Percentiles rank a stretch among this genome's conserved stretches.
These are phyloP conservation scores for Mesorhabditis sp. DNA, from an alignment of 2,888 invertebrate species.

Conservation along the genomic window DNA sequence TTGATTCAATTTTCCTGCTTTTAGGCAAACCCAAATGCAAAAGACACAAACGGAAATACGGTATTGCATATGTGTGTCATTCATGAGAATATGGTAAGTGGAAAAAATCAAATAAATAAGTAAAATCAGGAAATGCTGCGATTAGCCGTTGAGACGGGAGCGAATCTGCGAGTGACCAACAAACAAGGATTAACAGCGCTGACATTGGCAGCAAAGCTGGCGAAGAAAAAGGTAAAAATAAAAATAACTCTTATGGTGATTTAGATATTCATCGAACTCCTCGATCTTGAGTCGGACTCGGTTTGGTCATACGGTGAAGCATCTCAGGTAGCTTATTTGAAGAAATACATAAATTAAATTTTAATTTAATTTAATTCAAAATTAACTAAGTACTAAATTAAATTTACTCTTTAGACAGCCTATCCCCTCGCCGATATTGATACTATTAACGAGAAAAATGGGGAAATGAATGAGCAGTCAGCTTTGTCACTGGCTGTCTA, in stretches of 20 bases:
- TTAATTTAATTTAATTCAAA: not conserved
- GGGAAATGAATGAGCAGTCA: constrained; percentile 86
- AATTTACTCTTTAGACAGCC: constrained; percentile 63
- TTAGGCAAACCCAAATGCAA: constrained; percentile 86
- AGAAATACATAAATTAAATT: not conserved
- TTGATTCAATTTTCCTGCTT: not conserved
- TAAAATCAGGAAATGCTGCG: constrained; percentile 74
- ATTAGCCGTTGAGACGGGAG: constrained; percentile 87
- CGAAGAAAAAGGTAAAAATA: constrained; percentile 72
- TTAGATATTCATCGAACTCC: constrained; percentile 87
- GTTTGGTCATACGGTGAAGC: constrained; percentile 92
- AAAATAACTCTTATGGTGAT: constrained; percentile 10
- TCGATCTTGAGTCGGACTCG: constrained; percentile 90
- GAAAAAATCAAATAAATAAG: no score
- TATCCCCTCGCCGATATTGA: constrained; percentile 91
- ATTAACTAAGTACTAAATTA: no score
- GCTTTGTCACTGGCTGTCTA: constrained; percentile 92
- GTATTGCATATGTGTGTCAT: constrained; percentile 92
- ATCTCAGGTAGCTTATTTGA: constrained; percentile 24
- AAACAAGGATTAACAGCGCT: constrained; percentile 82
- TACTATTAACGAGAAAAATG: constrained; percentile 84
- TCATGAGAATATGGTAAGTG: constrained; percentile 76
- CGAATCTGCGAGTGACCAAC: constrained; percentile 81
- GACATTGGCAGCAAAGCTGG: constrained; percentile 87
- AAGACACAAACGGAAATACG: constrained; percentile 95